These are phyloP conservation scores for Nephrotoma flavescens DNA, from an alignment of 2,888 invertebrate genomes.

Conservation along the genomic window DNA sequence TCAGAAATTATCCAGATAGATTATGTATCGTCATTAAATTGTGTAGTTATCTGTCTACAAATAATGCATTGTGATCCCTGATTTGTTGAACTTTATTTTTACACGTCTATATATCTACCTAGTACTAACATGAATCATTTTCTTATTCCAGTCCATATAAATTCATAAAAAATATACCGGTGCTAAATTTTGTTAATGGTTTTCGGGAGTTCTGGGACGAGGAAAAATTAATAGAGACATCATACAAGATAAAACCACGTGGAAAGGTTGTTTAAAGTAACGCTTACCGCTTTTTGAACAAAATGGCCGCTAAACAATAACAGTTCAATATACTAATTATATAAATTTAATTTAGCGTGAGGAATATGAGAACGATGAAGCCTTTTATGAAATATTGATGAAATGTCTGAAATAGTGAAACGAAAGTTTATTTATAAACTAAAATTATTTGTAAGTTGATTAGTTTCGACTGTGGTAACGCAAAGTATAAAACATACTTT, in stretches of 20 bases:
- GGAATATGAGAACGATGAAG: neutral
- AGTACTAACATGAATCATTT: neutral
- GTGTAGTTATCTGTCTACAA: no score
- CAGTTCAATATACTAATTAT: neutral
- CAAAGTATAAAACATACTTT: no score
- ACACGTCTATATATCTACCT: no score
- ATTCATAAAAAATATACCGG: neutral
- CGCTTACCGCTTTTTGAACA: neutral
- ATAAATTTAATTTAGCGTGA: neutral
- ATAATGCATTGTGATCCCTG: no score
- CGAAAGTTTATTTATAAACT: no score
- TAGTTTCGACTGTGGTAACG: no score
- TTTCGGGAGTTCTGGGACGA: neutral
- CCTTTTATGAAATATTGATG: neutral
- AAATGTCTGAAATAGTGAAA: neutral
- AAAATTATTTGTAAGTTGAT: no score
- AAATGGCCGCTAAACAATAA: neutral
- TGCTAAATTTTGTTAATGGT: neutral
- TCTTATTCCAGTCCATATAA: neutral
- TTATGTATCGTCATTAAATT: no score
- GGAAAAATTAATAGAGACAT: neutral
- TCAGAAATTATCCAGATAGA: no score
- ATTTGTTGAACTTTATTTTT: no score
- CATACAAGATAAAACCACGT: neutral
- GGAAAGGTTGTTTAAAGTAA: neutral